These are phyloP conservation scores for Stenodema calcarata DNA, from an alignment of 2,888 invertebrate genomes.

Conservation along the genomic window DNA sequence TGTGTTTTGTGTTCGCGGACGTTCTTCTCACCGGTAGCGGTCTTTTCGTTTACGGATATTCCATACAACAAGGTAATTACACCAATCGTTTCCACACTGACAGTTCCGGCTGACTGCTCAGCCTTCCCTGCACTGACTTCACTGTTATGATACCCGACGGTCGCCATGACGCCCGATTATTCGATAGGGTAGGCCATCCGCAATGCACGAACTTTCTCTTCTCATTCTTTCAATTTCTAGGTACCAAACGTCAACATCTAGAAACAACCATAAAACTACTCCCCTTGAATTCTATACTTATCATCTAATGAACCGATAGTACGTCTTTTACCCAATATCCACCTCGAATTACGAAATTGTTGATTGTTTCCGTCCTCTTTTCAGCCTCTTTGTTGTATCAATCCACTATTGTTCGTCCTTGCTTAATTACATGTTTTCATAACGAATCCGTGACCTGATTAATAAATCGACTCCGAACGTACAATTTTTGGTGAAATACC, in stretches of 20 bases:
- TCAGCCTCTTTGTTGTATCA: too few relatives aligned
- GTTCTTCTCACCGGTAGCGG: background rate
- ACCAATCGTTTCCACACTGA: background rate
- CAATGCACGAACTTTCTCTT: background rate
- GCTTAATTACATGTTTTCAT: too few relatives aligned
- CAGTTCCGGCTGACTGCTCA: background rate
- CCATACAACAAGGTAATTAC: background rate
- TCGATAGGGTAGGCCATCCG: slow-evolving; percentile 38
- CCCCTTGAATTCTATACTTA: too few relatives aligned
- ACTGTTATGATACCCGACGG: slow-evolving; percentile 31
- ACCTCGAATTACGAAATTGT: too few relatives aligned
- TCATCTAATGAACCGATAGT: too few relatives aligned
- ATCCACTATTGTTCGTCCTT: too few relatives aligned
- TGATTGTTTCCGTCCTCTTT: too few relatives aligned
- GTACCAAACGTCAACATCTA: background rate
- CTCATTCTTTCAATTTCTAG: background rate
- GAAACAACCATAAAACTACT: background rate
- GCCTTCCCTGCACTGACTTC: background rate
- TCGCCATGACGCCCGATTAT: slow-evolving; percentile 43
- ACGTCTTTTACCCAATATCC: too few relatives aligned
- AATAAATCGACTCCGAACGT: too few relatives aligned
- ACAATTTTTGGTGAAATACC: too few relatives aligned
- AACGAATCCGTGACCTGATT: too few relatives aligned
- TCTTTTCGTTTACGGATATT: background rate
- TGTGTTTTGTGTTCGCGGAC: background rate